Evolutionary conservation across 2,888 invertebrate species (phyloP).

Genomic region (Clanis bilineata): DNA sequence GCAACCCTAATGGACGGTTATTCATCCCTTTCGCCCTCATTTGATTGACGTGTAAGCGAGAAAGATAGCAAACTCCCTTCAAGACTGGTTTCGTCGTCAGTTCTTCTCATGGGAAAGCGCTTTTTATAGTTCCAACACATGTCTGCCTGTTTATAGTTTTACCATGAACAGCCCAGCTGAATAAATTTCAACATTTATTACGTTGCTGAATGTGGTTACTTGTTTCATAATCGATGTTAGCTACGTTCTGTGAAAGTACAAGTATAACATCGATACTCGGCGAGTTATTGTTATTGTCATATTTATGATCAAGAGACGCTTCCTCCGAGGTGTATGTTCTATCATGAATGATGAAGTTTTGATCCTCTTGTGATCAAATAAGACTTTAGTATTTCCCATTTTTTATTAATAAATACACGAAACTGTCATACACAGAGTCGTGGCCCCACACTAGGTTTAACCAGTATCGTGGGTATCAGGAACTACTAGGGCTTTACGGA

Average conservation of each 20-base stretch:
- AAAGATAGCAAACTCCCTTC: background rate
- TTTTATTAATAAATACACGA: no score
- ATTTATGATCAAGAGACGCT: no score
- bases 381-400: no score
- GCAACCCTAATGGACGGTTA: background rate
- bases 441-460: no score
- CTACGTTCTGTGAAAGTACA: background rate
- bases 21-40: background rate
- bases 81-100: background rate
- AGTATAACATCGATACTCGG: background rate
- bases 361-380: no score
- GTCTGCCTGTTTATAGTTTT: slow-evolving; percentile 33
- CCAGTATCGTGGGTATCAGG: no score
- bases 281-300: no score
- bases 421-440: no score
- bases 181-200: slow-evolving; percentile 26
- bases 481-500: no score
- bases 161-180: slow-evolving; percentile 33
- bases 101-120: slow-evolving; percentile 42
- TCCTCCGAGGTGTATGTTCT: no score
- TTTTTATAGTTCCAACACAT: slow-evolving; percentile 47
- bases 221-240: background rate
- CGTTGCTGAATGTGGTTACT: slow-evolving; percentile 8
- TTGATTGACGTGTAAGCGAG: background rate
- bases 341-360: no score